Base-by-base conservation (phyloP, 2,113 vertebrate species). In the Sinocyclocheilus rhinocerous region DNA sequence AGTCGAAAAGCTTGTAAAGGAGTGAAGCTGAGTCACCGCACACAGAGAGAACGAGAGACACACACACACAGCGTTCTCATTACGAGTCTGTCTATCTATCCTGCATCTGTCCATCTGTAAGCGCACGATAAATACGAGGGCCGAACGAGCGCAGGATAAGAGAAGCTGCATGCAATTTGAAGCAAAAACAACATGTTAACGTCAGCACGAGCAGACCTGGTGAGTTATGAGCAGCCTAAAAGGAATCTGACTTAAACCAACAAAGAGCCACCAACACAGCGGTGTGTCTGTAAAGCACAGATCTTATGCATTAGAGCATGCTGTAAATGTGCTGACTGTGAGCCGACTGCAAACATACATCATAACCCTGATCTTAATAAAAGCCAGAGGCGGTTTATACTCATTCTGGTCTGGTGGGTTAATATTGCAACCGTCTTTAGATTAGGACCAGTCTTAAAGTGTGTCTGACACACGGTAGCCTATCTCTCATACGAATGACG, bases 1-100 rank as follows among this genome's bases (percentile, higher is more conserved):
- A 76, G 86, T 57, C 70, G 91, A 76, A 69, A 57, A 26, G 57
- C 67, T 83, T 87, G 70, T 72, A 86, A 86, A 55, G 42, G 78
- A 87, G 73, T 45, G 61, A 33, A 73, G 39, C 81, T 89, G 90
- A 95, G 88, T 93, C 92, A 93, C 42, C 39, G 18, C 39, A 2
- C 8, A 2, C 42, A 55, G 9, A 59, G 13, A 73, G 50, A 61
- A 33, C 29, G 9, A 45, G 52, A 63, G 8, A 65, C 5, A 45
- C 52, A 12, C n/a, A 85, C 42, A 84, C 33, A 73, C 52, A 82
- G 33, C 1, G 75, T 52, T 10, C 48, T 16, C 29, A 18, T 69
- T 18, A 33, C 65, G 8, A 57, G 69, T 39, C 10, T 22, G 10
- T 73, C 12, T 77, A 57, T 57, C 50, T 59, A 29, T 11, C 48